Base-by-base conservation (phyloP, 1,140 invertebrate species). In the Ectropis grisescens region DNA sequence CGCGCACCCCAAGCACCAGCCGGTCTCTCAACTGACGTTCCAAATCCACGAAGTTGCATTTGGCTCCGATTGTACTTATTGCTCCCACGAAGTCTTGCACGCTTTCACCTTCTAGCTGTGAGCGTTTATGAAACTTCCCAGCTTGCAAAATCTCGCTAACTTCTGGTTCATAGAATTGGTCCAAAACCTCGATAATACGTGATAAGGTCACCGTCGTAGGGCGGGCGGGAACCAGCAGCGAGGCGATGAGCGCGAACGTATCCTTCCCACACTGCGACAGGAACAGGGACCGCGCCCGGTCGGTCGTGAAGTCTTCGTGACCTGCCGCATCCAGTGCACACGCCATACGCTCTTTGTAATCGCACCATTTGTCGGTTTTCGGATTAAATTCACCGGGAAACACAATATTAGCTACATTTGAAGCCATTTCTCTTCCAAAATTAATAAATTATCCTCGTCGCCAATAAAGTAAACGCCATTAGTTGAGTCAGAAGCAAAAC, bases 81-180 rank as follows among this genome's bases (percentile, higher is more conserved):
- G 43, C 43, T 2, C 29, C 43, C 19, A 51, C 30, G 41, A 37
- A 51, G 7, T 46, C 43, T 47, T 51, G 48, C 34, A 51, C 40
- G 37, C 42, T 33, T 40, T 47, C 40, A 8, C 13, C n/a, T 14
- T 34, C 15, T 30, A 34, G 41, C 40, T 45, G 46, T 37, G 28
- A 7, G 16, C 41, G 41, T 34, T 48, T 48, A 26, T 54, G 35
- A 33, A 54, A 54, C 34, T 47, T 48, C 12, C 42, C 45, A 1
- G 45, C 45, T 45, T 53, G 45, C 12, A 48, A 28, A 26, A 53
- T 48, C 42, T 53, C 50, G 12, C 48, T 53, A 14, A 47, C 37
- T 39, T 53, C 41, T 10, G 45, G 45, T 42, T 53, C 45, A 42
- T 41, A 53, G 41, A 53, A 53, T 27, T 31, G 38, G 24, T 53